A percentile compares a stretch with the other conserved stretches of the same genome.
phyloP scores from a whole-genome alignment of 2,797 vertebrate genomes.

The Enteromius argenteus region DNA sequence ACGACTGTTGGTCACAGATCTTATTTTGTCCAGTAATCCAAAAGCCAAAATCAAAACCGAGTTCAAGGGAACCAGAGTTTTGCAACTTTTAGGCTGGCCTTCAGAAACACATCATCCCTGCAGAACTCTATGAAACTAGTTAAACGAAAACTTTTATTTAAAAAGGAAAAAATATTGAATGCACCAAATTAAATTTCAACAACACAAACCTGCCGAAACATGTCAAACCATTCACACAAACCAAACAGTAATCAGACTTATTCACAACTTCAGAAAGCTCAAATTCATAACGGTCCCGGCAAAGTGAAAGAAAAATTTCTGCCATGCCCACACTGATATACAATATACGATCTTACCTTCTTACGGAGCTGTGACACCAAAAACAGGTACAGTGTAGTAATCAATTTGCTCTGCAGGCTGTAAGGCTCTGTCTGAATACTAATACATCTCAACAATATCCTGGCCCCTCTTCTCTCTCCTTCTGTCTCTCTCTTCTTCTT shows the following conservation, averaged over 20 bases:
- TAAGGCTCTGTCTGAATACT: conserved; percentile 87
- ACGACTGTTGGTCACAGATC: neutral
- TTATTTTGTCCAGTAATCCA: neutral
- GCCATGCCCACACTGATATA: conserved; percentile 59
- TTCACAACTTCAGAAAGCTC: neutral
- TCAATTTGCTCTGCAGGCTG: conserved; percentile 92
- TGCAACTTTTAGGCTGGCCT: neutral
- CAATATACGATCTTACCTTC: conserved; percentile 84
- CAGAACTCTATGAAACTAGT: neutral
- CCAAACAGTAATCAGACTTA: neutral
- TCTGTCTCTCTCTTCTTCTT: conserved; percentile 27
- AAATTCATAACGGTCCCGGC: neutral
- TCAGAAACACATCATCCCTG: neutral
- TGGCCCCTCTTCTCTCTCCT: conserved; percentile 16
- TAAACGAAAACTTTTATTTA: neutral
- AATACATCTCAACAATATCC: conserved; percentile 81
- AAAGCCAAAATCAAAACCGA: neutral
- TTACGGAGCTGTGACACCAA: conserved; percentile 82
- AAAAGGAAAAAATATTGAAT: neutral
- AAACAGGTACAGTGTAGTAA: conserved; percentile 88
- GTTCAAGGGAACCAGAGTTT: neutral
- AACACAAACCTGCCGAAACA: neutral
- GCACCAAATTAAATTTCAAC: neutral
- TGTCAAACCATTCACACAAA: neutral
- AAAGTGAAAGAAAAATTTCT: neutral